phyloP scores from a whole-genome alignment of 2,797 vertebrate species.

The Ambastaia sidthimunki region DNA sequence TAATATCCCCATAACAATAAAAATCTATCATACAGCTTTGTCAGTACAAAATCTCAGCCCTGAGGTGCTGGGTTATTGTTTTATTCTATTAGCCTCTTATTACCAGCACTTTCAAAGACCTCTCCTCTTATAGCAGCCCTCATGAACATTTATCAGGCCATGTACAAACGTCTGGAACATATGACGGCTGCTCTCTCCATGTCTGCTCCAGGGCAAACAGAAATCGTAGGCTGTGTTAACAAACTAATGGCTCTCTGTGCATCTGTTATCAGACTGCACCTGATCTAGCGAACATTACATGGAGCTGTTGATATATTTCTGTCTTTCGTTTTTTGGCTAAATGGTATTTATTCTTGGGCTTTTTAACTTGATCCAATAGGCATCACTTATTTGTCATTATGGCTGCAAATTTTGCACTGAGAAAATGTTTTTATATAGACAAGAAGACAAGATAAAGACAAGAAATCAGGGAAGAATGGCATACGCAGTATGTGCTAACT shows the following conservation, averaged over 20 bases:
- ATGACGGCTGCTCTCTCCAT: slow-evolving; percentile 76
- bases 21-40: slow-evolving; percentile 82
- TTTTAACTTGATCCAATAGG: no score
- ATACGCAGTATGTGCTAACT: not conserved
- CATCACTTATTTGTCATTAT: no score
- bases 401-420: no score
- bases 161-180: slow-evolving; percentile 82
- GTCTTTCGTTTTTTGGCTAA: not conserved
- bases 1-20: slow-evolving; percentile 78
- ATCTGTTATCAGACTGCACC: slow-evolving; percentile 69
- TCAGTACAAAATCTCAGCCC: slow-evolving; percentile 74
- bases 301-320: slow-evolving; percentile 1
- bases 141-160: slow-evolving; percentile 82
- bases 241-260: slow-evolving; percentile 58
- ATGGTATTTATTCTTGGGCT: not conserved
- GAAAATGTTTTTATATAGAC: no score
- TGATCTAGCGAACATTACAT: slow-evolving; percentile 55
- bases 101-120: slow-evolving; percentile 83
- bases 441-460: not conserved
- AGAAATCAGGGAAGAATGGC: not conserved
- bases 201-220: slow-evolving; percentile 73
- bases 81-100: slow-evolving; percentile 89
- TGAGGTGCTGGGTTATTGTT: slow-evolving; percentile 81
- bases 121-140: slow-evolving; percentile 59
- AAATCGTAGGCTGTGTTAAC: slow-evolving; percentile 61